Conservation (phyloP, 2,888 invertebrate genomes). For the Syritta pipiens region DNA sequence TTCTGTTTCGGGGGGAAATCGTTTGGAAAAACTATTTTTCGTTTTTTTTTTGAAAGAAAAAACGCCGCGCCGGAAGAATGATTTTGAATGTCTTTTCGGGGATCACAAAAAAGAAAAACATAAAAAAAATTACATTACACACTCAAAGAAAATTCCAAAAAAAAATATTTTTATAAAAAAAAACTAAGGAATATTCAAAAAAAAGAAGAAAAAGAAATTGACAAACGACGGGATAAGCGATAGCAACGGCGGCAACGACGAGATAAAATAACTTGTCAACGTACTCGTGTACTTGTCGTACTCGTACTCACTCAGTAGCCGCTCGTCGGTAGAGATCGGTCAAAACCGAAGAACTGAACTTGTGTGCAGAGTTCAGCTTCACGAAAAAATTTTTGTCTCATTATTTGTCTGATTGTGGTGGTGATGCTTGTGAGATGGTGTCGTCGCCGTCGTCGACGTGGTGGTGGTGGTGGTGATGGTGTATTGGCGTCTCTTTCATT, state of each 20-base stretch:
- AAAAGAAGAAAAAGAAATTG: slow-evolving; percentile 5
- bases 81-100: too few species aligned
- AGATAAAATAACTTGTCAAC: slow-evolving; percentile 49
- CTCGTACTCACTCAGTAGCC: slow-evolving; percentile 53
- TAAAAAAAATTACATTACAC: neutral
- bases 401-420: slow-evolving; percentile 19
- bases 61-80: too few species aligned
- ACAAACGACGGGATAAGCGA: slow-evolving; percentile 27
- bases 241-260: slow-evolving; percentile 47
- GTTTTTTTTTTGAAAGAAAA: neutral
- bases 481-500: neutral
- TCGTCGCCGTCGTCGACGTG: slow-evolving; percentile 6
- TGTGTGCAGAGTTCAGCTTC: slow-evolving; percentile 31
- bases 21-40: too few species aligned
- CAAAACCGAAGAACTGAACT: slow-evolving; percentile 61
- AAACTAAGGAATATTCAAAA: neutral
- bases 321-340: slow-evolving; percentile 59
- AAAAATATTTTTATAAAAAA: too few species aligned
- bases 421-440: slow-evolving; percentile 2
- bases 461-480: neutral
- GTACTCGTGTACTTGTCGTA: slow-evolving; percentile 56
- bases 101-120: neutral
- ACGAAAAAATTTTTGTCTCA: slow-evolving; percentile 15
- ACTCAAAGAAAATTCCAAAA: too few species aligned
- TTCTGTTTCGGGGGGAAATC: neutral